Conservation (phyloP, 2,113 vertebrate species). For the Rhinolophus ferrumequinum region DNA sequence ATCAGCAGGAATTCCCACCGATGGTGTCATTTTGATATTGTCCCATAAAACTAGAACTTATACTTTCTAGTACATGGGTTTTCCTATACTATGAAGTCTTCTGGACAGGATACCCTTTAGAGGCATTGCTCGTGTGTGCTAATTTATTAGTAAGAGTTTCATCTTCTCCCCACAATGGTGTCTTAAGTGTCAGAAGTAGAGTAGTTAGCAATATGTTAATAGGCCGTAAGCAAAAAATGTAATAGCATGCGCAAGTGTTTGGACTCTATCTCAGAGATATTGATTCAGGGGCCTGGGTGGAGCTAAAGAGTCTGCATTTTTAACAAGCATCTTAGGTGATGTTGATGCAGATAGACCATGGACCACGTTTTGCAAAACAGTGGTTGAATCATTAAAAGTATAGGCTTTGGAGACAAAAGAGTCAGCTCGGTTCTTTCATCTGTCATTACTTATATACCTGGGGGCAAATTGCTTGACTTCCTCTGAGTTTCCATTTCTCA, state of each 20-base stretch:
- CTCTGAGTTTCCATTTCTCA: conserved; percentile 43
- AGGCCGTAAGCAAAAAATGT: background rate
- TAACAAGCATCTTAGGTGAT: background rate
- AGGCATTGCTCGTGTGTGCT: background rate
- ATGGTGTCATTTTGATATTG: background rate
- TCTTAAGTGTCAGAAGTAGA: background rate
- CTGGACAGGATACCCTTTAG: background rate
- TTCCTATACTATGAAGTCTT: background rate
- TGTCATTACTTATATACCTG: background rate
- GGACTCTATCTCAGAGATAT: background rate
- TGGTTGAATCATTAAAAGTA: background rate
- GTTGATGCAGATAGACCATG: background rate
- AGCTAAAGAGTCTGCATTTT: background rate
- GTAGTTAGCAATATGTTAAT: background rate
- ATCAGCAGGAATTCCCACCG: background rate
- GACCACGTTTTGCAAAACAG: conserved; percentile 12
- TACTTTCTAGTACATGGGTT: background rate
- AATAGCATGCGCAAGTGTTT: background rate
- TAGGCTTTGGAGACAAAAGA: background rate
- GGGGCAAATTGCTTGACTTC: background rate
- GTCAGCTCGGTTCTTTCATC: background rate
- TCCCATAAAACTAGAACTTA: background rate
- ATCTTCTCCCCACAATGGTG: background rate
- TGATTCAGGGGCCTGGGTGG: background rate
- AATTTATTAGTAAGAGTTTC: background rate